Evolutionary conservation across 2,113 vertebrate genomes (phyloP).

Genomic region (Lontra canadensis): DNA sequence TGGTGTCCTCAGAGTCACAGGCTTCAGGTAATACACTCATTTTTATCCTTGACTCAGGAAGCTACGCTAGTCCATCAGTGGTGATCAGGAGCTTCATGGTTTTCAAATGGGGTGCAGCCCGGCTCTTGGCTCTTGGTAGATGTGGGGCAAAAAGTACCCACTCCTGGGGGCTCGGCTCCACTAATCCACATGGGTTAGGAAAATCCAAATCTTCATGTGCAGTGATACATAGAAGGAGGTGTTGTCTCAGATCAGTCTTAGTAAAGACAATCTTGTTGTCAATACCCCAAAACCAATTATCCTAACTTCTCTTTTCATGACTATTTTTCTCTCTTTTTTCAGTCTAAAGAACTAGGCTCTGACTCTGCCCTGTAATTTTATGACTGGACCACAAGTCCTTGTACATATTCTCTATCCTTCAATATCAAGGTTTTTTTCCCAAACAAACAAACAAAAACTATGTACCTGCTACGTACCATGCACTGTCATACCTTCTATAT

Average conservation of each 20-base stretch:
- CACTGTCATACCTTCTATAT: fast-evolving
- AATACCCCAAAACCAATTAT: fast-evolving
- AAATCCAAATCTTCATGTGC: neutral
- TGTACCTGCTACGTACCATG: neutral
- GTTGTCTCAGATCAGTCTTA: neutral
- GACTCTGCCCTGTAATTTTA: neutral
- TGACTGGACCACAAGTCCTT: neutral
- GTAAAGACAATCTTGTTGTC: neutral
- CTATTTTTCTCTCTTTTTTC: neutral
- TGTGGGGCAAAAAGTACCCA: neutral
- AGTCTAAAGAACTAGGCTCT: neutral
- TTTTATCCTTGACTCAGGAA: neutral
- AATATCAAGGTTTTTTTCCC: neutral
- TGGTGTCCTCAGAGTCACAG: neutral
- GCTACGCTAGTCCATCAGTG: neutral
- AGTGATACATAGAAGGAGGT: neutral
- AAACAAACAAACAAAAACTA: neutral
- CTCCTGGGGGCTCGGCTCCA: neutral
- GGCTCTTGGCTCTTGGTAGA: neutral
- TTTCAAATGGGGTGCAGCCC: neutral
- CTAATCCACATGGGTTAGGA: no score
- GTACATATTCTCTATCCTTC: neutral
- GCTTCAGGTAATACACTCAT: neutral
- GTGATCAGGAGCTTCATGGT: neutral
- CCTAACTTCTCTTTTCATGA: neutral